Conservation (phyloP, 2,113 vertebrate genomes). For the Uria aalge region DNA sequence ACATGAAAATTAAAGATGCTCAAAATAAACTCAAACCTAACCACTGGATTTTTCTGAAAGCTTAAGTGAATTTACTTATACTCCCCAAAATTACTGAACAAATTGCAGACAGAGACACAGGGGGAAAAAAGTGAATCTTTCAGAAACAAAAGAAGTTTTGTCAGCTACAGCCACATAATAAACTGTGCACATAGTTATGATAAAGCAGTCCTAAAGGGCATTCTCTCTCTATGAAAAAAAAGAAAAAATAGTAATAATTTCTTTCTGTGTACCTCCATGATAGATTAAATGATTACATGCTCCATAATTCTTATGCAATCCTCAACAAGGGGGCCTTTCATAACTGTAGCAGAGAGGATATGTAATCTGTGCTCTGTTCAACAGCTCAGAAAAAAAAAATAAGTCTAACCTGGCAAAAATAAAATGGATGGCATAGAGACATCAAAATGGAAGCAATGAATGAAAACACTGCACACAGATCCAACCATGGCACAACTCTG, state of each 20-base stretch:
- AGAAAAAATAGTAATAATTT: not conserved
- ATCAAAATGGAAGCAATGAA: not conserved
- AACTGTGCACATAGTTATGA: not conserved
- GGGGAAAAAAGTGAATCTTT: not conserved
- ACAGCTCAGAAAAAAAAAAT: not conserved
- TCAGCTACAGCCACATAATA: not conserved
- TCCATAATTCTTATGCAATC: not conserved
- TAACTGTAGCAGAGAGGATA: not conserved
- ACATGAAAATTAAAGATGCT: not conserved
- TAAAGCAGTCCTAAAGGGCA: conserved; percentile 19
- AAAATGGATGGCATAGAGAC: not conserved
- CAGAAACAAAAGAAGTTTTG: not conserved
- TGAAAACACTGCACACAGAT: not conserved
- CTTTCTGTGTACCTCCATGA: not conserved
- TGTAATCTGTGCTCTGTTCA: not conserved
- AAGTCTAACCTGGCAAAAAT: not conserved
- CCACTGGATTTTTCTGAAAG: not conserved
- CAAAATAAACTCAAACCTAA: not conserved
- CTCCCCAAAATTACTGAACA: not conserved
- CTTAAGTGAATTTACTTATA: not conserved
- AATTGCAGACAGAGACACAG: not conserved
- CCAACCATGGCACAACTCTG: not conserved
- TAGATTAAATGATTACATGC: not conserved
- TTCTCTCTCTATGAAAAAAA: not conserved
- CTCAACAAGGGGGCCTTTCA: not conserved